Base-by-base conservation (phyloP, 2,888 invertebrate species). In the Coenonympha glycerion region DNA sequence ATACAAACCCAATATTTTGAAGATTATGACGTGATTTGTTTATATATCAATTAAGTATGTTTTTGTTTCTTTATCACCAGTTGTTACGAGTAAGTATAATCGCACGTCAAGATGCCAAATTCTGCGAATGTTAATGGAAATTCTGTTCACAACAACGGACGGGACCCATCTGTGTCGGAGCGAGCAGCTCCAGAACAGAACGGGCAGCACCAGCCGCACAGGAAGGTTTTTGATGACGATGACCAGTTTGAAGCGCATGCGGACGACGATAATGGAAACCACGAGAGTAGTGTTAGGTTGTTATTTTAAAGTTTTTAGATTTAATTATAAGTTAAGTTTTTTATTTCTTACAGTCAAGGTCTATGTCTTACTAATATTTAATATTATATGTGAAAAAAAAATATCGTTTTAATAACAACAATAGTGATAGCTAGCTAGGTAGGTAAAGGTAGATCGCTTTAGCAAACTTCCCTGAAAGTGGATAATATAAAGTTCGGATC, bases 211-310 rank as follows among this genome's bases (percentile, higher is more conserved):
- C 75, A 73, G 15, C 73, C 75, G 2, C 78, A 79, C 59, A 68
- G 78, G 56, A 79, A 66, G 56, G 61, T 66, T 28, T 73, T 67
- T 58, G 68, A 73, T 49, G 65, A 70, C 22, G 71, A 71, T 24
- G 69, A 72, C 26, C 64, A 59, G 30, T 58, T 56, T 18, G 52
- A 59, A 48, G 58, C 59, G 46, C 34, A 54, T 8, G 49, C 52
- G 51, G 44, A 50, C 53, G 53, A 54, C 42, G 40, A 42, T 19
- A 59, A 61, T 34, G 63, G 65, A 59, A 62, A 60, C 51, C 65
- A 70, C 26, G 52, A 44, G 37, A 63, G 66, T 21, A 55, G 53
- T 53, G 71, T 84, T 77, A 82, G 84, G 84, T 81, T 52, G 36
- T 58, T 47, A 9, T 34, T 41, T 49, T 33, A 42, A 33, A 9